phyloP scores from a whole-genome alignment of 2,888 invertebrate species.

The Nomada hirtipes region DNA sequence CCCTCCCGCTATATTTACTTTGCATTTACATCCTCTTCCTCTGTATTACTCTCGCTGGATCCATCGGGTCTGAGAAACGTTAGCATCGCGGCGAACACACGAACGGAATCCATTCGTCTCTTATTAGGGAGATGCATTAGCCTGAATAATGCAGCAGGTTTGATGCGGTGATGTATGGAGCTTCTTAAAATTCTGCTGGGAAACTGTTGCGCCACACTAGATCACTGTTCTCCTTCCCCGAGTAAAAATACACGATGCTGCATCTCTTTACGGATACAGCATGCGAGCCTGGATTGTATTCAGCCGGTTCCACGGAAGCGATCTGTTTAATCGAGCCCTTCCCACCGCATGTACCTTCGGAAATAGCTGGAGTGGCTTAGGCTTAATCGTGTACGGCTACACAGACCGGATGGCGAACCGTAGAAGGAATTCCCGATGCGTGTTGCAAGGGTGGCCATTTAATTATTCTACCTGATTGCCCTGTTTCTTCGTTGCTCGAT shows the following conservation, averaged over 20 bases:
- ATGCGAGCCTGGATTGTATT: slow-evolving; percentile 50
- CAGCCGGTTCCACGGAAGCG: slow-evolving; percentile 54
- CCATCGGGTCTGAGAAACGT: neutral
- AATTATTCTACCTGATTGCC: slow-evolving; percentile 47
- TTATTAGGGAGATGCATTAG: slow-evolving; percentile 51
- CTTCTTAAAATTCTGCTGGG: slow-evolving; percentile 53
- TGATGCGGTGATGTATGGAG: slow-evolving; percentile 48
- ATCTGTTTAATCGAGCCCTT: slow-evolving; percentile 72
- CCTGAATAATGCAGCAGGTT: slow-evolving; percentile 57
- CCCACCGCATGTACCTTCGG: slow-evolving; percentile 64
- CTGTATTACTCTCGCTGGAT: neutral
- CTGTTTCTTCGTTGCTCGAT: slow-evolving; percentile 34
- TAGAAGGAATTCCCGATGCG: slow-evolving; percentile 65
- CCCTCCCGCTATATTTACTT: neutral
- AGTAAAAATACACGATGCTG: slow-evolving; percentile 48
- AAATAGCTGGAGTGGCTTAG: slow-evolving; percentile 70
- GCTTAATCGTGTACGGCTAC: slow-evolving; percentile 61
- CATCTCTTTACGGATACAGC: slow-evolving; percentile 41
- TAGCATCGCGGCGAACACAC: slow-evolving; percentile 16
- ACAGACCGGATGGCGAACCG: slow-evolving; percentile 22
- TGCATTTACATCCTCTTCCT: neutral
- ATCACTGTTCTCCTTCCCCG: slow-evolving; percentile 24
- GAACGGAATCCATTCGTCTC: slow-evolving; percentile 39
- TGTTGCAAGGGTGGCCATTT: slow-evolving; percentile 40
- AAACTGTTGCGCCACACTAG: slow-evolving; percentile 50